Conservation (phyloP, 2,113 vertebrate genomes). For the Mus spicilegus region DNA sequence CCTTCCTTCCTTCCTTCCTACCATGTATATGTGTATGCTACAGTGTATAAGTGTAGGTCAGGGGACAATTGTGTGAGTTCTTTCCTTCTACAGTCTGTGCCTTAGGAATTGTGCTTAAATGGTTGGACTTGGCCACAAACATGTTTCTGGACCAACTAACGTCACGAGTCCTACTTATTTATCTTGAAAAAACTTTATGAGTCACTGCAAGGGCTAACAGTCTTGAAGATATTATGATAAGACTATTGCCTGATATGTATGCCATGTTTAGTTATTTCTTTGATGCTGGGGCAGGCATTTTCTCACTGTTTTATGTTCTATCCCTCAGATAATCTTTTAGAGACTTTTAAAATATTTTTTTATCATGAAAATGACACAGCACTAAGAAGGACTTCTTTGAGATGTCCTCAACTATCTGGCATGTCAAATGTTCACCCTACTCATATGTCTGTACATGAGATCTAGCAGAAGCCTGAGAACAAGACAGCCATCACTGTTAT, state of each 20-base stretch:
- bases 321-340: neutral
- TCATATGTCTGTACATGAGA: neutral
- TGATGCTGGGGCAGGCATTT: neutral
- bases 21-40: neutral
- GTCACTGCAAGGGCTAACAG: neutral
- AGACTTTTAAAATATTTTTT: neutral
- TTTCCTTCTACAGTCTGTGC: neutral
- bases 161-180: neutral
- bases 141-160: neutral
- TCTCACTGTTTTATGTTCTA: neutral
- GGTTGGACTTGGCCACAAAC: neutral
- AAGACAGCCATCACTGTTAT: neutral
- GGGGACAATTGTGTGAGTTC: neutral
- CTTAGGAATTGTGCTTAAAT: neutral
- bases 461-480: neutral
- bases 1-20: neutral
- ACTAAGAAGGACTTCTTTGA: neutral
- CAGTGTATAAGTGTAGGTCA: too few relatives aligned
- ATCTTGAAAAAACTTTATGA: neutral
- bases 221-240: neutral
- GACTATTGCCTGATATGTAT: neutral
- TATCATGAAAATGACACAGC: neutral
- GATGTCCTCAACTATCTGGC: neutral
- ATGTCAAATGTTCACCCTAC: neutral
- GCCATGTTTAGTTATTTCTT: neutral